Conservation (phyloP, 2,888 invertebrate species). For the Pasiphila rectangulata region DNA sequence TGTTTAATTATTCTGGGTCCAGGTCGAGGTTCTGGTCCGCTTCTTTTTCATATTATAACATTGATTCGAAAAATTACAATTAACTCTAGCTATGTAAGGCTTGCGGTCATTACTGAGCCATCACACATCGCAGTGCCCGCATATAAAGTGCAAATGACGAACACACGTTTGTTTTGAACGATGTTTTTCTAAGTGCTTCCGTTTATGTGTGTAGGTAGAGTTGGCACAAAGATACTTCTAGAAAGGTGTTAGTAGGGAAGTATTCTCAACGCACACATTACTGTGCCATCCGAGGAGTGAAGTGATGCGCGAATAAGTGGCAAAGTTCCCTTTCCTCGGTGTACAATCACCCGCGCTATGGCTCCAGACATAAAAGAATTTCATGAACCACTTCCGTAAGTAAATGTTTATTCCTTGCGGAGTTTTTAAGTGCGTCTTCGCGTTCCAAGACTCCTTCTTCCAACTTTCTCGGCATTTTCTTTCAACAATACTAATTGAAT, state of each 20-base stretch:
- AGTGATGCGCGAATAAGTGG: constrained; percentile 49
- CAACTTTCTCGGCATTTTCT: constrained; percentile 18
- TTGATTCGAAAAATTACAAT: too few relatives aligned
- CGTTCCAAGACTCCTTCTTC: constrained; percentile 20
- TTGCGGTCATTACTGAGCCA: too few relatives aligned
- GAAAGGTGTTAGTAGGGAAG: constrained; percentile 20
- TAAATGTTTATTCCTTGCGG: constrained; percentile 34
- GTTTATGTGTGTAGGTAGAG: not conserved
- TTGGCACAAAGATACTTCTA: not conserved
- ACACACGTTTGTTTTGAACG: too few relatives aligned
- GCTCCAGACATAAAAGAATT: constrained; percentile 36
- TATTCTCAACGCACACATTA: constrained; percentile 31
- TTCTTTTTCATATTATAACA: too few relatives aligned
- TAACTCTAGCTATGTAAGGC: too few relatives aligned
- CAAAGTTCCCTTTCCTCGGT: constrained; percentile 46
- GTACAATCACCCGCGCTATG: constrained; percentile 38
- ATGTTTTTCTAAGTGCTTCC: too few relatives aligned
- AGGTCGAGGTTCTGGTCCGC: too few relatives aligned
- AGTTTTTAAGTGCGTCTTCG: constrained; percentile 32
- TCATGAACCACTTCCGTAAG: constrained; percentile 35
- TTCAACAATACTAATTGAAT: constrained; percentile 30
- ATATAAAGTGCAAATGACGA: too few relatives aligned
- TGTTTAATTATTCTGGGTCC: too few relatives aligned
- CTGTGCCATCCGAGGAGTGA: constrained; percentile 38
- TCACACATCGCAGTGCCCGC: too few relatives aligned